Percentiles rank a stretch among this genome's conserved stretches.
Conservation (phyloP, 2,888 invertebrate species). For the Idaea straminata region DNA sequence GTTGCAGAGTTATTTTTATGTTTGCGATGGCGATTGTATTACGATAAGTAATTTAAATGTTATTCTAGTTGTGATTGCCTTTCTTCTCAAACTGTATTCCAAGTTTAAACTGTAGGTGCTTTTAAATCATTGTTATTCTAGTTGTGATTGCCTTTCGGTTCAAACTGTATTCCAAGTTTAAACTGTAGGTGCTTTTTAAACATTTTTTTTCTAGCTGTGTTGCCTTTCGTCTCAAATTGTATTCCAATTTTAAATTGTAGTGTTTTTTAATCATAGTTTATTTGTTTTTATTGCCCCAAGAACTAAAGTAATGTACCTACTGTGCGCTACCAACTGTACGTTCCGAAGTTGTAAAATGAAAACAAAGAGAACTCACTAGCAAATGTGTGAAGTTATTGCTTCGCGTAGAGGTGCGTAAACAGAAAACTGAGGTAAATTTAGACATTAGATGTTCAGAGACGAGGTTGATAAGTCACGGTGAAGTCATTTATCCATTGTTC, state of each 20-base stretch:
- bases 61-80: constrained; percentile 14
- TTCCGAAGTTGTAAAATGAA: background rate
- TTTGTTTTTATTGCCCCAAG: too few species aligned
- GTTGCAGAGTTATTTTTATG: constrained; percentile 55
- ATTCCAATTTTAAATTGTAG: background rate
- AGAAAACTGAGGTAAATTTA: constrained; percentile 16
- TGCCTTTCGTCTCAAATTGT: constrained; percentile 9
- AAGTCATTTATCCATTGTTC: constrained; percentile 47
- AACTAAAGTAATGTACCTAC: too few species aligned
- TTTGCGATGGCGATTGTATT: constrained; percentile 32
- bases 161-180: too few species aligned
- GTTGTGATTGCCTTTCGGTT: constrained; percentile 10
- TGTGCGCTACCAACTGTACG: background rate
- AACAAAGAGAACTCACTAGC: background rate
- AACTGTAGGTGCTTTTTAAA: too few species aligned
- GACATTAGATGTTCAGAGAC: constrained; percentile 17
- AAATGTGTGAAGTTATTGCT: background rate
- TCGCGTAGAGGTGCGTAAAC: background rate
- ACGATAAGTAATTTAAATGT: constrained; percentile 24
- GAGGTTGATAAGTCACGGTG: constrained; percentile 31
- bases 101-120: too few species aligned
- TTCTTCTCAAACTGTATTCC: constrained; percentile 5
- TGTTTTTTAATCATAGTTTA: background rate
- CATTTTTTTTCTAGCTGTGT: constrained; percentile 11
- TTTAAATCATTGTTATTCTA: constrained; percentile 11